Percentiles rank a stretch among this genome's conserved stretches.
Evolutionary conservation across 2,797 vertebrate genomes (phyloP).

Genomic region (Fistularia tabacaria): DNA sequence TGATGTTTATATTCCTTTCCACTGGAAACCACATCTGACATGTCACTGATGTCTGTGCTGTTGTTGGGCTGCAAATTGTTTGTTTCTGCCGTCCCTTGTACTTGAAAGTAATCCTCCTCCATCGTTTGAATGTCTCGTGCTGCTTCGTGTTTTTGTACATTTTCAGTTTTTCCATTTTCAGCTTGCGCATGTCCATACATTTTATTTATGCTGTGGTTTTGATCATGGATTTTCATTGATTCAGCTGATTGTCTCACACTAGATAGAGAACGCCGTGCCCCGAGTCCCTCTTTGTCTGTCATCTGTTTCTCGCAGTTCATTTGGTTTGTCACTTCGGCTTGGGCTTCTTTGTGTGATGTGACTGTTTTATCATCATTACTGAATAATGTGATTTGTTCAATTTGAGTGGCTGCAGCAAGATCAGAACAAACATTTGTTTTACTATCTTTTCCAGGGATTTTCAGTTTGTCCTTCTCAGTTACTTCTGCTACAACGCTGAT

Average conservation of each 20-base stretch:
- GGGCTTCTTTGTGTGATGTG: conserved; percentile 12
- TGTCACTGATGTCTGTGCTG: conserved; percentile 4
- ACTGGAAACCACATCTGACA: conserved; percentile 22
- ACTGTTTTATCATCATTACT: conserved; percentile 18
- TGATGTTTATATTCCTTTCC: conserved; percentile 17
- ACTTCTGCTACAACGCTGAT: conserved; percentile 47
- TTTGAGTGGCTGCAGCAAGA: conserved; percentile 6
- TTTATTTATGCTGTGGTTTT: conserved; percentile 18
- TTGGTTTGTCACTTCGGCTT: conserved; percentile 12
- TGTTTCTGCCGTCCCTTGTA: conserved; percentile 46
- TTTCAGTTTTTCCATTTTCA: neutral
- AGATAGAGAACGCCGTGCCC: conserved; percentile 30
- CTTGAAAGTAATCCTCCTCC: conserved; percentile 65
- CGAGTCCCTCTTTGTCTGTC: conserved; percentile 20
- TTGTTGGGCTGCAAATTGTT: conserved; percentile 11
- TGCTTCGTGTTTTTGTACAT: neutral
- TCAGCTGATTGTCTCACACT: conserved; percentile 39
- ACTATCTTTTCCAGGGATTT: conserved; percentile 16
- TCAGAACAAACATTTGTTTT: conserved; percentile 6
- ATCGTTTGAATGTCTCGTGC: conserved; percentile 9
- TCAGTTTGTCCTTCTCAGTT: conserved; percentile 17
- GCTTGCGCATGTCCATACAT: conserved; percentile 10
- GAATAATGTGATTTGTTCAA: conserved; percentile 14
- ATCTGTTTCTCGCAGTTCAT: conserved; percentile 14
- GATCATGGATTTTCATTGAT: conserved; percentile 29